Base-by-base conservation (phyloP, 2,888 invertebrate species). In the Cryptophagus acutangulus region DNA sequence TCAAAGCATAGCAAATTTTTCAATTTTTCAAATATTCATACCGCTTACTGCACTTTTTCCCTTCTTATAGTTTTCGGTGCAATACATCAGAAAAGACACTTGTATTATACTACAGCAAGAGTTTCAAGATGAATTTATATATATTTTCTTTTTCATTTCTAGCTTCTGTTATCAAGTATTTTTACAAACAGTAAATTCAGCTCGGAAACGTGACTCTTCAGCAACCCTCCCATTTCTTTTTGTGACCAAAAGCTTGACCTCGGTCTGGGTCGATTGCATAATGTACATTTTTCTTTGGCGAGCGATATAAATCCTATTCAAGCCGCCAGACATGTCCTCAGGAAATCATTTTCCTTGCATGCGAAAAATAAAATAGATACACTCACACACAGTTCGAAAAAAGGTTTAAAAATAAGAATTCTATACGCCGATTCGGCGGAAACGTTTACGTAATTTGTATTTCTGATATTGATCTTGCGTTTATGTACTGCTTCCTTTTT, bases 141-240 rank as follows among this genome's bases (percentile, higher is more conserved):
- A 8, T n/a, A n/a, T 20, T 20, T 20, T 6, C 24, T 8, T 20
- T n/a, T n/a, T n/a, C 6, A 20, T 20, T 20, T 20, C 24, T 20
- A 20, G n/a, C n/a, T n/a, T 20, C 6, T n/a, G 24, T 20, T 20
- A 20, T 20, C 24, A 20, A 20, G 24, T 20, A 20, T 20, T 20
- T 20, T 20, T 20, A 20, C 24, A 20, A 20, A 20, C 24, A 20
- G 24, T 20, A 20, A 20, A 20, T 20, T 20, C 24, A n/a, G n/a
- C n/a, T 20, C 24, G 24, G 24, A 20, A 20, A 20, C 24, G 24
- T 20, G 24, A 20, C 24, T 20, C 24, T 20, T 20, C 24, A 20
- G 6, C 6, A 20, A 6, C 24, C 24, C 24, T 6, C 24, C n/a
- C 24, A n/a, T 20, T n/a, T 20, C n/a, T 20, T 20, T 20, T 6